Evolutionary conservation across 2,797 vertebrate genomes (phyloP), one percentile per base, ranked within the genome.

Genomic region (Cephalopachus bancanus): DNA sequence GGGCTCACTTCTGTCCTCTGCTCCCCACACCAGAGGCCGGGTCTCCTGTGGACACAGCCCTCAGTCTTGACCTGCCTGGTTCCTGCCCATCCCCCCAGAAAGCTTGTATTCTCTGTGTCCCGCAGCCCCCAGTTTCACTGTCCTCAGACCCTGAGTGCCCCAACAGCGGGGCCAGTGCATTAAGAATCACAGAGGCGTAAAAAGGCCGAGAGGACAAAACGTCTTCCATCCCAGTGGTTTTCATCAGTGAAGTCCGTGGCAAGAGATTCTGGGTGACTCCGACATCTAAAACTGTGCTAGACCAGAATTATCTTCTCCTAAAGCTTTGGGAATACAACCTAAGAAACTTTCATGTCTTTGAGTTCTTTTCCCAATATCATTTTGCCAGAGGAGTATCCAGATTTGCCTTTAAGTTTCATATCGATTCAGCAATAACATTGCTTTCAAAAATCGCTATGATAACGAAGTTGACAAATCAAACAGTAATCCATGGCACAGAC

Each of bases 371-470:
- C 24, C 37, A 49, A 65, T n/a, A 49, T 75, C 33, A 44, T 62
- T 93, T 89, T 94, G 1, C 9, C n/a, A 87, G n/a, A 78, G 9
- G 80, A 3, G 3, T n/a, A 81, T 55, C 72, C 10, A 75, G 60
- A 69, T 74, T 71, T 90, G 28, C 44, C 28, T 60, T 94, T 95
- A 51, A 51, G 2, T 93, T 90, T 81, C 28, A n/a, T 30, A 51
- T 60, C 78, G 3, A 81, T 86, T 80, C 69, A 76, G 17, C 14
- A 96, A 65, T 57, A 74, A 53, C 55, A 37, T 44, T 44, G 17
- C 69, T 16, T 95, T 95, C 92, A 86, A 93, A 94, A 95, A 59
- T 69, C 7, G 49, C 24, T 57, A 3, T 11, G 79, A 15, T 80
- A 51, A 12, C 67, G 60, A 88, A 75, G 6, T 57, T 72, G 20